phyloP scores from a whole-genome alignment of 2,113 vertebrate genomes.

The Dunckerocampus dactyliophorus region DNA sequence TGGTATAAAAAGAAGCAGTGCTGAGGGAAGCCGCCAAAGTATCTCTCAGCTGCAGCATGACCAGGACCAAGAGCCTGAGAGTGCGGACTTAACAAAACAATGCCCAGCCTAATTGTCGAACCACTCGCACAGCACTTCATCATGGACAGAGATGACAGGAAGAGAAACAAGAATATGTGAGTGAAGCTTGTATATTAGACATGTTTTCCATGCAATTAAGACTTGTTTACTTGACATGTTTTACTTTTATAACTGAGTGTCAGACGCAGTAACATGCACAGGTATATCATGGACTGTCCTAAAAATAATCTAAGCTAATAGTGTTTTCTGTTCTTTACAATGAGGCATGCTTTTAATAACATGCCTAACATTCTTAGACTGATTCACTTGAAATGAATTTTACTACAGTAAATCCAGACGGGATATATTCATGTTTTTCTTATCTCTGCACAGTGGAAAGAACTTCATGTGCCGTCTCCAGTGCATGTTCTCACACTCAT shows the following conservation, averaged over 20 bases:
- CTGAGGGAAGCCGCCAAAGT: slow-evolving; percentile 59
- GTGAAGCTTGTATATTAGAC: slow-evolving; percentile 35
- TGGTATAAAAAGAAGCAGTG: slow-evolving; percentile 43
- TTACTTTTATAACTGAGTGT: not conserved
- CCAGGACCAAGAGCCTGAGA: slow-evolving; percentile 57
- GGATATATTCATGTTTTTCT: slow-evolving; percentile 34
- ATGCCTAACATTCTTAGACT: slow-evolving; percentile 59
- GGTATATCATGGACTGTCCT: not conserved
- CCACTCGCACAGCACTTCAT: slow-evolving; percentile 66
- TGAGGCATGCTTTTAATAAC: slow-evolving; percentile 23
- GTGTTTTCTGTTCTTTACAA: slow-evolving; percentile 2
- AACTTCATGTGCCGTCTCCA: slow-evolving; percentile 76
- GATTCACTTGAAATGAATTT: slow-evolving; percentile 59
- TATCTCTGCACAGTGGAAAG: slow-evolving; percentile 69
- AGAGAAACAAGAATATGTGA: slow-evolving; percentile 75
- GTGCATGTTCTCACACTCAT: slow-evolving; percentile 72
- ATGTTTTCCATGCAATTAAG: not conserved
- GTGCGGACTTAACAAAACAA: slow-evolving; percentile 67
- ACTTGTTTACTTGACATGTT: not conserved
- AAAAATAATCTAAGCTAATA: slow-evolving; percentile 14
- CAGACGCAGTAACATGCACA: not conserved
- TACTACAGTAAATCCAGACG: slow-evolving; percentile 49
- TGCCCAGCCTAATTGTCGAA: slow-evolving; percentile 70
- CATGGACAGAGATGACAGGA: slow-evolving; percentile 75
- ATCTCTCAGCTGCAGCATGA: slow-evolving; percentile 62